A percentile compares a stretch with the other conserved stretches of the same genome.
Conservation (phyloP, 2,888 invertebrate species). For the Cataglyphis altisquamis region DNA sequence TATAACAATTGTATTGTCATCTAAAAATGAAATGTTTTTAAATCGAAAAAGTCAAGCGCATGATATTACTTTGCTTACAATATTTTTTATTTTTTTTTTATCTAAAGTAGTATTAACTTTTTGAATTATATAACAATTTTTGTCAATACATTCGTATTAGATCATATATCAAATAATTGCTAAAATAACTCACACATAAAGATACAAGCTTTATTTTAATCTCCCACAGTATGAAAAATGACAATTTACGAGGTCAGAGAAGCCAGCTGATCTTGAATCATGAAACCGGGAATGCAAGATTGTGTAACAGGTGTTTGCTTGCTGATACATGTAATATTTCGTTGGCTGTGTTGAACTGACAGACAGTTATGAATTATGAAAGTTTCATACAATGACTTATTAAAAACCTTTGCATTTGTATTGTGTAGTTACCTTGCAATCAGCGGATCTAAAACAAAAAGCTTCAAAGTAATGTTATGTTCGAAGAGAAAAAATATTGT, state of each 20-base stretch:
- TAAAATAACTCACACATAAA: neutral
- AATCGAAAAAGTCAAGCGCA: neutral
- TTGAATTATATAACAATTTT: neutral
- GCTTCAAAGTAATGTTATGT: neutral
- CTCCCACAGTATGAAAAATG: neutral
- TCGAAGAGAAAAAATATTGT: neutral
- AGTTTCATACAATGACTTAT: neutral
- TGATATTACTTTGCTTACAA: neutral
- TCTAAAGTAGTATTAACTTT: neutral
- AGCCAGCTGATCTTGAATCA: constrained; percentile 32
- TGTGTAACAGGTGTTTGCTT: constrained; percentile 33
- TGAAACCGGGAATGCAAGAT: constrained; percentile 18
- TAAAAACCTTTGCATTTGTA: constrained; percentile 14
- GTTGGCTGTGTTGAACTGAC: constrained; percentile 30
- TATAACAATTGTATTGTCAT: neutral
- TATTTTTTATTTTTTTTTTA: neutral
- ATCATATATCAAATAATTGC: neutral
- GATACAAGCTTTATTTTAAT: neutral
- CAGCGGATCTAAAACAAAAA: constrained; percentile 3
- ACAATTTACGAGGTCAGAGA: constrained; percentile 23
- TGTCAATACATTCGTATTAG: neutral
- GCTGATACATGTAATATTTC: constrained; percentile 33
- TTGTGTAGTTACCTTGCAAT: constrained; percentile 4
- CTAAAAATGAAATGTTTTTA: neutral
- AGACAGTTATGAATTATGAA: constrained; percentile 34